Conservation (phyloP, 1,140 invertebrate species). For the Nautilus pompilius region DNA sequence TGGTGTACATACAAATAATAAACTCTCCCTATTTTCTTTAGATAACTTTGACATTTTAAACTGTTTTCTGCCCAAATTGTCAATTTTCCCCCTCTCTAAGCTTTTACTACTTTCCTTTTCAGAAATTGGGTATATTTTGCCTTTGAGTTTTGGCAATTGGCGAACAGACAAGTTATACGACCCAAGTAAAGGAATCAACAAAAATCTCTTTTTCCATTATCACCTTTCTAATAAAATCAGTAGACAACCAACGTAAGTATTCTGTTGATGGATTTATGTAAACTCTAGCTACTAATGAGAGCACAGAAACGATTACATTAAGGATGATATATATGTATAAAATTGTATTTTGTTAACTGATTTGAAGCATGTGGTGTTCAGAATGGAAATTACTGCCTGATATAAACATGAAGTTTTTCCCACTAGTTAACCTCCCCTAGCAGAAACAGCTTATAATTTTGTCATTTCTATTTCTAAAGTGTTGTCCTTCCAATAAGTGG, state of each 20-base stretch:
- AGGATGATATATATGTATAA: neutral
- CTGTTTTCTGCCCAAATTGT: no score
- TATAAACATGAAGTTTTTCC: neutral
- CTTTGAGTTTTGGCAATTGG: constrained; percentile 28
- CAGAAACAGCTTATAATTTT: no score
- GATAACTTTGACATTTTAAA: no score
- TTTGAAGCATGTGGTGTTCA: neutral
- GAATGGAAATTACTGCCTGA: neutral
- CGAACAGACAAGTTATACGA: constrained; percentile 30
- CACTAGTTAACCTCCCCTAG: neutral
- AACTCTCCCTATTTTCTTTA: no score
- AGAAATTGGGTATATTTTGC: constrained; percentile 33
- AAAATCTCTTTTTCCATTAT: constrained; percentile 32
- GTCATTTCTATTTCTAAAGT: no score
- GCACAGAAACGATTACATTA: neutral
- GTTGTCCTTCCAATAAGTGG: no score
- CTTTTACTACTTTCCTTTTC: constrained; percentile 16
- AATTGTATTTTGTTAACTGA: no score
- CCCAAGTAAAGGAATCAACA: constrained; percentile 33
- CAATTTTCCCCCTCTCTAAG: no score
- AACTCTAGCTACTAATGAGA: neutral
- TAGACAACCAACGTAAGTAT: constrained; percentile 36
- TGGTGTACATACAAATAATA: no score
- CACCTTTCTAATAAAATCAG: constrained; percentile 29
- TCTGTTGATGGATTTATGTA: neutral